Evolutionary conservation across 1,140 invertebrate genomes (phyloP), one percentile per base, ranked within the genome.

Genomic region (Alviniconcha marisindica): DNA sequence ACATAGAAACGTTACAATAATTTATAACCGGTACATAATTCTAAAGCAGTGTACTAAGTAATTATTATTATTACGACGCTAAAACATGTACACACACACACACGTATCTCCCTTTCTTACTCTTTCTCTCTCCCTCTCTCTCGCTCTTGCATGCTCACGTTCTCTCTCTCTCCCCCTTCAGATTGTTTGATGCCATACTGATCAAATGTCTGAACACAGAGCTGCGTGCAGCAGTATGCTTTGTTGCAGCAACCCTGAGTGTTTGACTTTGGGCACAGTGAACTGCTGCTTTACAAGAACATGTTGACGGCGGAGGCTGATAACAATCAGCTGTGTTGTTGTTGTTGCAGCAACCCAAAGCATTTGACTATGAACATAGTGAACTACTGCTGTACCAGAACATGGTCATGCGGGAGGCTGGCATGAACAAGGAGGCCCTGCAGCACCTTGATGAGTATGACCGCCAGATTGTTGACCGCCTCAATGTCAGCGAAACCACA

Each of bases 341-440:
- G 77, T 60, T 36, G 42, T 33, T 56, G 51, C 78, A 80, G 28
- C 84, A 93, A 90, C 90, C 89, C 21, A 93, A 92, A 81, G 85
- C 88, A 60, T 87, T 89, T 92, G 98, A 99, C 93, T 99, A 99
- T 94, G 98, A 99, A 93, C 97, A 99, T 92, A 98, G 97, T 92
- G 98, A 99, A 93, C 94, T 99, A 86, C 93, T 99, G 42, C 94
- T 99, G 3, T 99, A 99, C 93, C 98, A 99, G 94, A 98, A 98
- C 93, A 95, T 98, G 95, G 97, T 99, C 21, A 95, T 99, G 86
- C 96, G 97, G 88, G 99, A 99, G 94, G 97, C 97, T 33, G 97
- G 97, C 21, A 95, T 96, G 89, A 89, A 94, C 63, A 95, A 97
- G 85, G 96, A 97, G 89, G 98, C 98, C 5, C 93, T 99, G 60